Base-by-base conservation (phyloP, 2,888 invertebrate genomes). In the Augiades crinisus region DNA sequence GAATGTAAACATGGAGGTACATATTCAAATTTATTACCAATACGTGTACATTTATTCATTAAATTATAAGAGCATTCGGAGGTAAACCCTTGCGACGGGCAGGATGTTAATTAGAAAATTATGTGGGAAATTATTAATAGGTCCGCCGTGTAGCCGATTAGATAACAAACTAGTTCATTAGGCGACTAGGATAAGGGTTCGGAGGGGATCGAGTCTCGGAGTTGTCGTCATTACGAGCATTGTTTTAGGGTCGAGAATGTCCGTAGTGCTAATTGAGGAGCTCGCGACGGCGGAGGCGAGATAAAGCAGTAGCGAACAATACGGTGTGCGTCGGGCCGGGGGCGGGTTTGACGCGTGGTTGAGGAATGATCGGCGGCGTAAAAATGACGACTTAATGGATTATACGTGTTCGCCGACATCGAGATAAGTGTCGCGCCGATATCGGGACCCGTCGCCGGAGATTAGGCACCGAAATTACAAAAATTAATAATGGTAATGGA, bases 321-420 rank as follows among this genome's bases (percentile, higher is more conserved):
- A 83, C 79, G 72, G 65, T 70, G 70, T 65, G 67, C 68, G 72
- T 67, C 65, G 68, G 65, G 67, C 76, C 81, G 78, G 81, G 83
- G 84, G 86, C 86, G 83, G 79, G 73, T 73, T 68, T 78, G 84
- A 87, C 81, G 84, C 81, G 83, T 82, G 85, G 82, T 85, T 87
- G 85, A 88, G 73, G 85, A 88, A 88, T 88, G 83, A 86, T 81
- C 87, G 86, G 71, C 85, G 71, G 76, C 65, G 82, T 88, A 87
- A 87, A 89, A 89, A 88, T 88, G 88, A 88, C 86, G 89, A 87
- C 84, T 88, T 89, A 89, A 89, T 89, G 89, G 88, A 89, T 88
- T 85, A 89, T 85, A 81, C 85, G 78, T 89, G 89, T 89, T 82
- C 78, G 73, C 75, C 79, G 86, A 86, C 85, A 84, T 78, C 76